Evolutionary conservation across 2,888 invertebrate genomes (phyloP), one percentile per base, ranked within the genome.

Genomic region (Seira musarum): DNA sequence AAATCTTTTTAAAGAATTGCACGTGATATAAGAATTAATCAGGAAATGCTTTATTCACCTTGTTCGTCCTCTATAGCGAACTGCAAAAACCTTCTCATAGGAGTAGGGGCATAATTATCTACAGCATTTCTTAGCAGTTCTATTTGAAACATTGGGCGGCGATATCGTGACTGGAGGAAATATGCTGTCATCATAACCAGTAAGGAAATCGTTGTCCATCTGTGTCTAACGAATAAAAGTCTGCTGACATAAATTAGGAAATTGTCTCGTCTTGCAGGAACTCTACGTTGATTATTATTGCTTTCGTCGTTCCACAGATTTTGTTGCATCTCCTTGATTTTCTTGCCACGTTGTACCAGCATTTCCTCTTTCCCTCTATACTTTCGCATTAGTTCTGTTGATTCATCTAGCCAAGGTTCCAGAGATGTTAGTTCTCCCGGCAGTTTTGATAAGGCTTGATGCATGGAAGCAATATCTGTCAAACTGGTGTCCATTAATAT

Each of bases 341-440:
- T 73, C 15, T 79, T 46, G 15, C 83, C 86, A 53, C 85, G 57
- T 46, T 30, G 57, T 63, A 82, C 64, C 8, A 86, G 57, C 40
- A 67, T 13, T 3, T 70, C 24, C 53, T 86, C 85, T 40, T 81
- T 49, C 19, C 83, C 83, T 24, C 60, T 63, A 57, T 85, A 86
- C 63, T 83, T 82, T 8, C 73, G 66, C 81, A 85, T 85, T 15
- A 86, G 60, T 10, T 80, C 49, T 15, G 81, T 61, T 49, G 82
- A 80, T 19, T 86, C 86, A 35, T 72, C 67, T 3, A 86, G 78
- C 86, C 86, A 86, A 2, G 86, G 84, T 74, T 86, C 86, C 15
- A 85, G 69, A 8, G 81, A 82, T 0, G 68, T 67, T 66, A 76
- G 75, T 24, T 73, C 82, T 22, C 76, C 76, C 8, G 86, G 85